phyloP scores from a whole-genome alignment of 2,113 vertebrate genomes.

The Gallinago undulata region DNA sequence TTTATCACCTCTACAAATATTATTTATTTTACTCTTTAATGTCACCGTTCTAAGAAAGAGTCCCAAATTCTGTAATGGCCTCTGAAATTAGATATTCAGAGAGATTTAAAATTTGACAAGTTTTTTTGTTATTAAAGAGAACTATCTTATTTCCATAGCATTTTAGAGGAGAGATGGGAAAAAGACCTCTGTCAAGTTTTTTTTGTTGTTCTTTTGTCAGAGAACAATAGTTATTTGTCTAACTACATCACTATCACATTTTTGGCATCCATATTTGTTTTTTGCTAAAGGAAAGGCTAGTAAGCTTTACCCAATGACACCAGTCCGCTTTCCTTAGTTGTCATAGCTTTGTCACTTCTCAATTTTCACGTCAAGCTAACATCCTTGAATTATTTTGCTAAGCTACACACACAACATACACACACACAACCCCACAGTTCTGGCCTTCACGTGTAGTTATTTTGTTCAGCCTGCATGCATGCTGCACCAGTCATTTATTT shows the following conservation, averaged over 20 bases:
- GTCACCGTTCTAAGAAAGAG: not conserved
- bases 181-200: not conserved
- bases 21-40: not conserved
- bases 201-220: too few relatives aligned
- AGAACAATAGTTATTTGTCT: not conserved
- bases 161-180: not conserved
- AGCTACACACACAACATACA: not conserved
- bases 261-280: not conserved
- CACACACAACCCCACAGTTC: not conserved
- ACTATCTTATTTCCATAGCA: not conserved
- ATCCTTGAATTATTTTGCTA: not conserved
- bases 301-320: not conserved
- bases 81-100: not conserved
- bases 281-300: not conserved
- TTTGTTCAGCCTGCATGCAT: rapidly evolving
- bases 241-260: not conserved
- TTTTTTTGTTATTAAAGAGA: not conserved
- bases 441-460: not conserved
- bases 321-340: not conserved
- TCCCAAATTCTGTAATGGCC: not conserved
- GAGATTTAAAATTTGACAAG: not conserved
- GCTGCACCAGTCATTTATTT: not conserved
- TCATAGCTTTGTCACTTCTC: not conserved
- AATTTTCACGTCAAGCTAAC: not conserved
- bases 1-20: not conserved